phyloP scores from a whole-genome alignment of 2,888 invertebrate genomes.

The Teleiodes luculella region DNA sequence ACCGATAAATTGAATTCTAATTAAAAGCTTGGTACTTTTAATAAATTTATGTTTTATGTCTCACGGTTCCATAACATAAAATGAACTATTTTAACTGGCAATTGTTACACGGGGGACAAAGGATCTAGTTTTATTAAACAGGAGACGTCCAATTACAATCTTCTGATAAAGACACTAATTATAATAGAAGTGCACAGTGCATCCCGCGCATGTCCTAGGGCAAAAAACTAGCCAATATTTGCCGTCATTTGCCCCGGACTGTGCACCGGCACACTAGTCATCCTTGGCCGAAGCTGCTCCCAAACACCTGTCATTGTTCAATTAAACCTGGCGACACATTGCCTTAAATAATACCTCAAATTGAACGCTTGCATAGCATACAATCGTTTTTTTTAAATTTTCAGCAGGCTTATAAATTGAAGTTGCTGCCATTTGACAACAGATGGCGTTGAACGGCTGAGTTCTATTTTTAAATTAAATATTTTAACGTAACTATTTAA shows the following conservation, averaged over 20 bases:
- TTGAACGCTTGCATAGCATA: constrained; percentile 36
- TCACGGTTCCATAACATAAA: neutral
- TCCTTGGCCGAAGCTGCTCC: constrained; percentile 61
- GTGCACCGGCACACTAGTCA: constrained; percentile 59
- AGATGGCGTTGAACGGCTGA: constrained; percentile 55
- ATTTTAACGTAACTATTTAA: constrained; percentile 29
- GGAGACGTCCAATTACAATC: constrained; percentile 55
- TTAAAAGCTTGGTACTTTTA: too few species aligned
- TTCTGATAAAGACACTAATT: constrained; percentile 65
- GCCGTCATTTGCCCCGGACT: constrained; percentile 46
- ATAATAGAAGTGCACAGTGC: constrained; percentile 54
- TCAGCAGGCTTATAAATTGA: constrained; percentile 22
- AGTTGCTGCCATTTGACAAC: constrained; percentile 51
- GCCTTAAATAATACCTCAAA: constrained; percentile 64
- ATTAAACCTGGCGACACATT: constrained; percentile 68
- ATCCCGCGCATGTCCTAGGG: constrained; percentile 38
- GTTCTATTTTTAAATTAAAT: constrained; percentile 19
- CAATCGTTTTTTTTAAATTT: constrained; percentile 26
- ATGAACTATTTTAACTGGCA: constrained; percentile 8
- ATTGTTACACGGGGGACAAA: constrained; percentile 36
- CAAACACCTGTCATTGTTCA: constrained; percentile 68
- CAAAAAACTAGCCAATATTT: constrained; percentile 58
- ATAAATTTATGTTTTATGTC: neutral
- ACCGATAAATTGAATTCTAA: too few species aligned
- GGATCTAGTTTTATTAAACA: constrained; percentile 40